Evolutionary conservation across 2,888 invertebrate species (phyloP), one percentile per base, ranked within the genome.

Genomic region (Tinea semifulvella): DNA sequence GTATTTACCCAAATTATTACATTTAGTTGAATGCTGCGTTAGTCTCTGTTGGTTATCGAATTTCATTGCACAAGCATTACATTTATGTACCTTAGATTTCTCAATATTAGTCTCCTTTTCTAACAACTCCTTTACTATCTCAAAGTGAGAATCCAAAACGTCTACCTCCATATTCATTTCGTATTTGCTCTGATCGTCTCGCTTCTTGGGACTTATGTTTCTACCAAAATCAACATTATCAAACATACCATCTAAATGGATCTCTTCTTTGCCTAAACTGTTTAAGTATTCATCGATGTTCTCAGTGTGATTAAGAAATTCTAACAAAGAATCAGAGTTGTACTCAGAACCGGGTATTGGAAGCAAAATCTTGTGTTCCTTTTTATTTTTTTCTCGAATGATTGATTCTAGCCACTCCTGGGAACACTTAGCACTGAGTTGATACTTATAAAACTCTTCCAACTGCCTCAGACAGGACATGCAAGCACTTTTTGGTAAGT

Each of bases 281-380:
- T 73, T 72, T 39, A 77, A 54, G 49, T 79, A 77, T 50, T 79
- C 73, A 46, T 77, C 75, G 7, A 79, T 77, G 46, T 80, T 79
- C 1, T 68, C 75, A 25, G 76, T 79, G 47, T 73, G 80, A 49
- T 81, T 80, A 19, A 81, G 50, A 52, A 82, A 81, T 50, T 82
- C 80, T 39, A 81, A 45, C 3, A 81, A 63, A 5, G 81, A 79
- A 54, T 81, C 80, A 0, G 79, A 79, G 46, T 79, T 80, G 50
- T 79, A 80, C 59, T 81, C 79, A 0, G 75, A 77, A 52, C 77
- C 77, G 1, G 79, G 77, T 27, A 79, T 52, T 0, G 79, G 79
- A 49, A 76, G 76, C 2, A 61, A 58, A 6, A 61, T 62, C 61
- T 75, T 79, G 1, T 53, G 55, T 55, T 75, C 75, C 49, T 72